Base-by-base conservation (phyloP, 2,113 vertebrate species). In the Cheirogaleus medius region DNA sequence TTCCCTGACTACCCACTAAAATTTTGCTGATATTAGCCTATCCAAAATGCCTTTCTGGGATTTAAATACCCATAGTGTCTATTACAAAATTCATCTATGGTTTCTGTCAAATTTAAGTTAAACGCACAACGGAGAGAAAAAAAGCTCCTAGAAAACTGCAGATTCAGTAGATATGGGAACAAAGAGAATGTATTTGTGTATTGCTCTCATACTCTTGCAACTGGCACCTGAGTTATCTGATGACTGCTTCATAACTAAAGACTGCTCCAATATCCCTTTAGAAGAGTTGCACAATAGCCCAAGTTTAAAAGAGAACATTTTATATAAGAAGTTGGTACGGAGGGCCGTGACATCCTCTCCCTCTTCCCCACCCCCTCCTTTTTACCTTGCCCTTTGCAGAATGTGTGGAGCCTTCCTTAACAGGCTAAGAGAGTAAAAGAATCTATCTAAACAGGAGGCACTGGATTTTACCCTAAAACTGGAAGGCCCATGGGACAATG, bases 1-100 rank as follows among this genome's bases (percentile, higher is more conserved):
- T 98, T 98, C 98, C 98, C 99, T 94, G 84, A 97, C 83, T 98
- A 98, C 98, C 42, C 78, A 98, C 98, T 98, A 98, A 98, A 98
- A 98, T 98, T 98, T 97, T 98, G 99, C 98, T 99, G 98, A 98
- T 98, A 98, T 97, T 98, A 98, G 93, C 94, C 96, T 81, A 97
- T 98, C 90, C 94, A 97, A 98, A 99, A 98, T 96, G 97, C 97
- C 98, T 99, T 98, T 97, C 95, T 98, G 98, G 98, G 97, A 98
- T 96, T 95, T 96, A 95, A 76, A 97, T 68, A 92, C 96, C 52
- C 98, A 97, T 83, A 98, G 97, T 96, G 95, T 96, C 96, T 98
- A 97, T 98, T 98, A 98, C 82, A 98, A 97, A 98, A 97, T 97
- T 94, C 94, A 98, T 98, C 96, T 60, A 92, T 71, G 58, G 90